Conservation (phyloP, 2,888 invertebrate species). For the Drosophila kambysellisi region DNA sequence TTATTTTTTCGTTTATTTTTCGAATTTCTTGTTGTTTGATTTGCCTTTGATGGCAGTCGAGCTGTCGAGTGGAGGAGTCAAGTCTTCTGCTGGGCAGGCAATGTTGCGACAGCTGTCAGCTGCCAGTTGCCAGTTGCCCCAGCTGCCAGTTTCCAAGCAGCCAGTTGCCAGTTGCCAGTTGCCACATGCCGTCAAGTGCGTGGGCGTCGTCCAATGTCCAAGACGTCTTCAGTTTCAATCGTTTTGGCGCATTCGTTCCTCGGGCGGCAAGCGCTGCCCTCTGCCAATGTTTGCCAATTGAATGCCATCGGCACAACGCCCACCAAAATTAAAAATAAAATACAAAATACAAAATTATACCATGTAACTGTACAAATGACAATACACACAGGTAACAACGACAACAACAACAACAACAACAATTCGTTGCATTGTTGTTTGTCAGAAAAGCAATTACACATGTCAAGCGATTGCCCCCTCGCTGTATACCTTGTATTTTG, state of each 20-base stretch:
- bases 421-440: conserved; percentile 40
- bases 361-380: conserved; percentile 48
- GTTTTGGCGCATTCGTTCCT: conserved; percentile 50
- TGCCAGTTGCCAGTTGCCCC: conserved; percentile 49
- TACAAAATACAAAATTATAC: conserved; percentile 28
- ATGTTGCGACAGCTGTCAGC: conserved; percentile 72
- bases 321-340: conserved; percentile 37
- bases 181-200: conserved; percentile 50
- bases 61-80: conserved; percentile 22
- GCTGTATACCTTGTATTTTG: conserved; percentile 36
- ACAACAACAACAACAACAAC: conserved; percentile 28
- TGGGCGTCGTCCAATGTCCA: conserved; percentile 63
- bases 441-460: conserved; percentile 73
- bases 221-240: conserved; percentile 70
- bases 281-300: conserved; percentile 67
- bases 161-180: conserved; percentile 41
- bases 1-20: neutral
- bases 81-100: conserved; percentile 40
- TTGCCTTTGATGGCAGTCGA: conserved; percentile 65
- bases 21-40: conserved; percentile 49
- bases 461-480: conserved; percentile 54
- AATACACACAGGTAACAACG: conserved; percentile 30
- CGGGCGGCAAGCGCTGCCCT: conserved; percentile 33
- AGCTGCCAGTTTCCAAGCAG: conserved; percentile 57
- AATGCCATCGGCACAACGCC: conserved; percentile 53